phyloP scores from a whole-genome alignment of 2,888 invertebrate genomes.

The Mesodorylaimus sp. region DNA sequence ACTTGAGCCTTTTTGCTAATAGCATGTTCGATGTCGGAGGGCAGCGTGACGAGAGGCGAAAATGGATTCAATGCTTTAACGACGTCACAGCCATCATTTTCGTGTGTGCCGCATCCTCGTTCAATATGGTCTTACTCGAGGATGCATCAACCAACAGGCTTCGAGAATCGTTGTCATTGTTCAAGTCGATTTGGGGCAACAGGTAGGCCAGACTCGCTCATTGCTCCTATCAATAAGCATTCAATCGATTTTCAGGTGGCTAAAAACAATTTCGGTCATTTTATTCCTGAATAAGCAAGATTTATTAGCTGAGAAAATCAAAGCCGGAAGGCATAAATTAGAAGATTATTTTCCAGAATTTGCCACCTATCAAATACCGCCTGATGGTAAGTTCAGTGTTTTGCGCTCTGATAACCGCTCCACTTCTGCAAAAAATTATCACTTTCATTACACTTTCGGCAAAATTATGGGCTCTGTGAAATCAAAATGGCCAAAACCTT shows the following conservation, averaged over 20 bases:
- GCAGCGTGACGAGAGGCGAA: constrained; percentile 94
- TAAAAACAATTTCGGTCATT: constrained; percentile 98
- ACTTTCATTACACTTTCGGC: too few species aligned
- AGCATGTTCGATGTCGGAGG: constrained; percentile 99
- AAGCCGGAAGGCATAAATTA: constrained; percentile 89
- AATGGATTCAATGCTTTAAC: constrained; percentile 99
- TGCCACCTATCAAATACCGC: constrained; percentile 64
- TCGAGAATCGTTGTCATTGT: constrained; percentile 90
- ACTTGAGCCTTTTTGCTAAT: constrained; percentile 14
- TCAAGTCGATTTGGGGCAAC: constrained; percentile 99
- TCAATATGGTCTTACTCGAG: constrained; percentile 98
- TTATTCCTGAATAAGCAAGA: constrained; percentile 99
- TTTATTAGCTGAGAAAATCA: constrained; percentile 91
- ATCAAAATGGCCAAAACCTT: too few species aligned
- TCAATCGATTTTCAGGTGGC: constrained; percentile 72
- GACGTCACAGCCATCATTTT: constrained; percentile 99
- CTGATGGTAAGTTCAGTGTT: constrained; percentile 40
- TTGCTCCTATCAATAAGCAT: too few species aligned
- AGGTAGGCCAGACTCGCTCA: constrained; percentile 42
- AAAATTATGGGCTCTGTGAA: too few species aligned
- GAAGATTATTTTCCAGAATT: constrained; percentile 98
- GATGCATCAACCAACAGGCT: constrained; percentile 97
- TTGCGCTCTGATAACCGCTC: too few species aligned
- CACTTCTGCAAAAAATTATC: too few species aligned
- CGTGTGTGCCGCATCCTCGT: constrained; percentile 97